Conservation (phyloP, 2,888 invertebrate genomes). For the Mythimna pallens region DNA sequence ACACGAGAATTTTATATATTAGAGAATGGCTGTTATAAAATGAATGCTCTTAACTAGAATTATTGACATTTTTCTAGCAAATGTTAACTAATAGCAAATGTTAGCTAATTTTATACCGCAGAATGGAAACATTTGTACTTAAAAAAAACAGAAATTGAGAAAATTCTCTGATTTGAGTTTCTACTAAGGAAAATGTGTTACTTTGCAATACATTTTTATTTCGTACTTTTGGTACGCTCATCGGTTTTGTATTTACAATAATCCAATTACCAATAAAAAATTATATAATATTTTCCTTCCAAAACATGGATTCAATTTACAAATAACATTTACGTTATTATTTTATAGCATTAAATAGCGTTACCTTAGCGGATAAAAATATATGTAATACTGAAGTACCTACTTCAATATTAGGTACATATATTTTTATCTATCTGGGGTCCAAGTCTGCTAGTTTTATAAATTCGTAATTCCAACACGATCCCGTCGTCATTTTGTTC, state of each 20-base stretch:
- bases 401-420: not conserved
- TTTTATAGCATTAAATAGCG: too few species aligned
- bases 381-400: too few species aligned
- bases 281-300: not conserved
- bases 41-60: constrained; percentile 6
- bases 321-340: not conserved
- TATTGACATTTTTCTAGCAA: not conserved
- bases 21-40: constrained; percentile 12
- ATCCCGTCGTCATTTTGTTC: too few species aligned
- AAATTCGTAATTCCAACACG: too few species aligned
- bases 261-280: constrained; percentile 2
- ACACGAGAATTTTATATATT: too few species aligned
- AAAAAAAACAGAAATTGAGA: not conserved
- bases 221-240: not conserved
- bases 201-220: constrained; percentile 22
- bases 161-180: not conserved
- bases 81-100: too few species aligned
- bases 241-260: constrained; percentile 1
- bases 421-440: too few species aligned
- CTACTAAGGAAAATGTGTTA: not conserved
- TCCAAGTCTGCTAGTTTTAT: too few species aligned
- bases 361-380: too few species aligned
- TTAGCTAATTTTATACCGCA: not conserved
- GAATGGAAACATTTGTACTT: not conserved
- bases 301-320: constrained; percentile 17